Conservation (phyloP, 2,113 vertebrate species). For the Dissostichus mawsoni region DNA sequence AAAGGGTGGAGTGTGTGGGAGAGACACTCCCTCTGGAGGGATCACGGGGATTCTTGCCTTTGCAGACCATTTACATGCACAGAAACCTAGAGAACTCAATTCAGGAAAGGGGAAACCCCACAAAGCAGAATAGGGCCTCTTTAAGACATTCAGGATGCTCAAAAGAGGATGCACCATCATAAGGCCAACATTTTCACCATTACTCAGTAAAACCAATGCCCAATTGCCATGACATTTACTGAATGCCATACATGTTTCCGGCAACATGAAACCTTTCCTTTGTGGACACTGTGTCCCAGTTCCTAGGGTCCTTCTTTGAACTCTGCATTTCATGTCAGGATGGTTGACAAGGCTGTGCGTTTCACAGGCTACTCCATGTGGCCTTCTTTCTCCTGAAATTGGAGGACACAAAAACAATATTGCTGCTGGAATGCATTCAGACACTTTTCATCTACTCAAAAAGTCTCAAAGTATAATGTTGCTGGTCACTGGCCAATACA, state of each 20-base stretch:
- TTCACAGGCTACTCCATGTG: not conserved
- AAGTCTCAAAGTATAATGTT: not conserved
- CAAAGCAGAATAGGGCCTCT: too few species aligned
- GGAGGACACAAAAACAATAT: not conserved
- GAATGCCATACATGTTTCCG: not conserved
- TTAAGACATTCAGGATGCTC: not conserved
- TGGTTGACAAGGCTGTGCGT: slow-evolving; percentile 6
- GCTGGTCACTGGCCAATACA: not conserved
- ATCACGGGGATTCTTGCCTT: too few species aligned
- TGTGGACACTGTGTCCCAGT: not conserved
- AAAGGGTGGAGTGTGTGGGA: not conserved
- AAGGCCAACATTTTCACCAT: not conserved
- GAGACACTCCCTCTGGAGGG: too few species aligned
- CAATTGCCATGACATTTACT: not conserved
- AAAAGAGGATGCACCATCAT: not conserved
- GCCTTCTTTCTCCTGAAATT: not conserved
- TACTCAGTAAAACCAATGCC: not conserved
- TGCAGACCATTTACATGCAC: too few species aligned
- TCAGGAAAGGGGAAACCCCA: too few species aligned
- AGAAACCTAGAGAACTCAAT: too few species aligned
- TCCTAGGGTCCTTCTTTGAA: slow-evolving; percentile 14
- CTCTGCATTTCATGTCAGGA: slow-evolving; percentile 8
- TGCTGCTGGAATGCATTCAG: not conserved
- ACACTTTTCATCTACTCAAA: not conserved
- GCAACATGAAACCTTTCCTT: not conserved